A percentile compares a stretch with the other conserved stretches of the same genome.
phyloP scores from a whole-genome alignment of 2,113 vertebrate species.

The Meleagris gallopavo region DNA sequence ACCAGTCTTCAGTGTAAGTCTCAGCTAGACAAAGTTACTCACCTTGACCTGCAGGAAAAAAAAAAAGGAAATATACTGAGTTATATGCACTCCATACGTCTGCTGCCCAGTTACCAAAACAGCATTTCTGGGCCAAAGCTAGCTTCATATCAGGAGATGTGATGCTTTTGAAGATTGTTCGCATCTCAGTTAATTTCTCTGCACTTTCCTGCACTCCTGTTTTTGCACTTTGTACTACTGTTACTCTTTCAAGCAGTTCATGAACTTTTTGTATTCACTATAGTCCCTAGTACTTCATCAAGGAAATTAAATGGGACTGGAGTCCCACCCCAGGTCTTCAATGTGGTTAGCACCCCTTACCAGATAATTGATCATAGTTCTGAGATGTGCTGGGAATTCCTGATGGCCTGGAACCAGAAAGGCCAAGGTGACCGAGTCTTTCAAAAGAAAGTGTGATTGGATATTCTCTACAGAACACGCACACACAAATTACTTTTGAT shows the following conservation, averaged over 20 bases:
- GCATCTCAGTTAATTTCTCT: slow-evolving; percentile 69
- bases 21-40: slow-evolving; percentile 68
- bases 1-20: slow-evolving; percentile 96
- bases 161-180: background rate
- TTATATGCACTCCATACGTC: slow-evolving; percentile 25
- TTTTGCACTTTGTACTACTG: slow-evolving; percentile 79
- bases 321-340: slow-evolving; percentile 56
- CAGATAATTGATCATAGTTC: slow-evolving; percentile 2
- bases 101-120: slow-evolving; percentile 33
- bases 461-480: slow-evolving; percentile 63
- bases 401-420: slow-evolving; percentile 66
- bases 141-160: background rate
- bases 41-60: slow-evolving; percentile 78
- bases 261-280: slow-evolving; percentile 78
- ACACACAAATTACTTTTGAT: slow-evolving; percentile 30
- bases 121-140: slow-evolving; percentile 52
- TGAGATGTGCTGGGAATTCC: slow-evolving; percentile 63
- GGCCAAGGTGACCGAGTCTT: slow-evolving; percentile 45
- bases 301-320: slow-evolving; percentile 46
- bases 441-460: slow-evolving; percentile 49
- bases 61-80: slow-evolving; percentile 62
- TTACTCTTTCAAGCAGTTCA: slow-evolving; percentile 77
- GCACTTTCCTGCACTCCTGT: slow-evolving; percentile 74
- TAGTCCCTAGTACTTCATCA: slow-evolving; percentile 66
- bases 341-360: slow-evolving; percentile 50